A percentile compares a stretch with the other conserved stretches of the same genome.
Conservation (phyloP, 2,113 vertebrate species). For the Corvus moneduloides region DNA sequence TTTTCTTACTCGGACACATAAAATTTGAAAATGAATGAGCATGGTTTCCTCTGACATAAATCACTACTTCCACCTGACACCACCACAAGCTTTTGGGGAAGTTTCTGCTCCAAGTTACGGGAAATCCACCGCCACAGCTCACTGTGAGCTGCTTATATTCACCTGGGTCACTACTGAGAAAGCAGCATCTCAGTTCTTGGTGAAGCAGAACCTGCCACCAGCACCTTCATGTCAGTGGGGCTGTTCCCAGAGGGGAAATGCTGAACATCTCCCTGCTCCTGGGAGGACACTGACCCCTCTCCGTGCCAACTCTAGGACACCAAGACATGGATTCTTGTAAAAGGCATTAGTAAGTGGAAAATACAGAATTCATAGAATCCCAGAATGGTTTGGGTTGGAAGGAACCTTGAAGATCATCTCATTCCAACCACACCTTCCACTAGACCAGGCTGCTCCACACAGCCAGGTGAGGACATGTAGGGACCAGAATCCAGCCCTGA, state of each 20-base stretch:
- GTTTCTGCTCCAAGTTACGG: not conserved
- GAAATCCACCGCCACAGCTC: not conserved
- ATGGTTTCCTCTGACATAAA: not conserved
- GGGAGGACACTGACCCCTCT: not conserved
- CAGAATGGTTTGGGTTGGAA: not conserved
- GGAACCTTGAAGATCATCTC: not conserved
- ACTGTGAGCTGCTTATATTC: not conserved
- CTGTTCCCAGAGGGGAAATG: not conserved
- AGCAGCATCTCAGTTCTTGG: accelerated
- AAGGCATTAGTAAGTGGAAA: not conserved
- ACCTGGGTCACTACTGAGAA: not conserved
- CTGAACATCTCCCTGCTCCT: not conserved
- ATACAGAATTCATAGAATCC: not conserved
- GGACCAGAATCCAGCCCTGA: not conserved
- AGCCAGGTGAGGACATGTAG: not conserved
- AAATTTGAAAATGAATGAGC: not conserved
- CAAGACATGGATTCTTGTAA: not conserved
- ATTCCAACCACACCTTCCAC: not conserved
- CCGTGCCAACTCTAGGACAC: not conserved
- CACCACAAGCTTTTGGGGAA: not conserved
- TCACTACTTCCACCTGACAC: not conserved
- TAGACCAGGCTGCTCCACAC: not conserved
- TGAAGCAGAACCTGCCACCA: not conserved
- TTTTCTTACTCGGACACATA: not conserved
- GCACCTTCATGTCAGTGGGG: not conserved